phyloP scores from a whole-genome alignment of 2,113 vertebrate species.

The Halichoerus grypus region DNA sequence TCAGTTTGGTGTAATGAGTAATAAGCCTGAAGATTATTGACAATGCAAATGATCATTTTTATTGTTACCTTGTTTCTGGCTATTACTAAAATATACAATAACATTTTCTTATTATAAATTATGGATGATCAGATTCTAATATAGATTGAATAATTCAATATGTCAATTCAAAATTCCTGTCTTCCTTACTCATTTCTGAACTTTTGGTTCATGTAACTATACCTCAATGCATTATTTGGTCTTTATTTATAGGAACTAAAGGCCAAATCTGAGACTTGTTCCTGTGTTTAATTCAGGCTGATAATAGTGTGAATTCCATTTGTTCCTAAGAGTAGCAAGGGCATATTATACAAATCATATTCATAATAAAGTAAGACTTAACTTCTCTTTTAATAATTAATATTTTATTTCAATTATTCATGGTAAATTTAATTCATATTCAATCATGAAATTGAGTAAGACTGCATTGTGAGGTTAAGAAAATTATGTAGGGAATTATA shows the following conservation, averaged over 20 bases:
- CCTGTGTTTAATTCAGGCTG: background rate
- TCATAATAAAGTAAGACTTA: slow-evolving; percentile 18
- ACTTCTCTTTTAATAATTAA: slow-evolving; percentile 30
- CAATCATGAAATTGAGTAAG: slow-evolving; percentile 37
- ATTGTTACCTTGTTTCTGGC: slow-evolving; percentile 44
- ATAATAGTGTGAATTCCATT: slow-evolving; percentile 22
- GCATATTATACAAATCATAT: background rate
- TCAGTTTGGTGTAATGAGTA: slow-evolving; percentile 51
- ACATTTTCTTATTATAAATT: slow-evolving; percentile 52
- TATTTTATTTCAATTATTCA: slow-evolving; percentile 45
- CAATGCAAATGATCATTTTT: slow-evolving; percentile 29
- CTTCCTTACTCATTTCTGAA: slow-evolving; percentile 44
- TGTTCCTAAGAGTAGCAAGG: slow-evolving; percentile 25
- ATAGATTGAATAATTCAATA: background rate
- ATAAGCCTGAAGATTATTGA: slow-evolving; percentile 36
- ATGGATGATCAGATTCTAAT: slow-evolving; percentile 6
- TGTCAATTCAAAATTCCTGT: background rate
- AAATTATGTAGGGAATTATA: slow-evolving; percentile 46
- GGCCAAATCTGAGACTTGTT: background rate
- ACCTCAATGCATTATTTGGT: background rate
- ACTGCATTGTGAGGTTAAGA: background rate
- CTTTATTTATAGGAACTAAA: slow-evolving; percentile 13
- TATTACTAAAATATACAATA: background rate
- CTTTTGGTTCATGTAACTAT: background rate
- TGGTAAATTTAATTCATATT: slow-evolving; percentile 23